Evolutionary conservation across 35 echinoderm and acorn worm genomes (phyloP).

Genomic region (Apostichopus japonicus): DNA sequence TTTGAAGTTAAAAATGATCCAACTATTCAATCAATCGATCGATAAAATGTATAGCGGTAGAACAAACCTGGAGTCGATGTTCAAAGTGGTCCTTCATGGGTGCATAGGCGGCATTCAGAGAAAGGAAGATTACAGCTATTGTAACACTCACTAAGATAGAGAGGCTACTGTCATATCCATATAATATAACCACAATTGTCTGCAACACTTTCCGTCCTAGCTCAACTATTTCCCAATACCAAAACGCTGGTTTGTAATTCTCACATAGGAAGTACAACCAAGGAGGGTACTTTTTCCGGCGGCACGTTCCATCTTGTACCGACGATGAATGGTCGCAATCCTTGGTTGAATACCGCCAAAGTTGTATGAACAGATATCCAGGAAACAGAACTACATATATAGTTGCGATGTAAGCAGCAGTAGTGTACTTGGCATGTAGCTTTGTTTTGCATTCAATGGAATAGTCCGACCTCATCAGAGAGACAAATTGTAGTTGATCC

Average conservation of each 20-base stretch:
- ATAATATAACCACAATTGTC: slow-evolving; percentile 34
- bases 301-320: not conserved
- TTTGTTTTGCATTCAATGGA: slow-evolving; percentile 16
- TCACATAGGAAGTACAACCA: slow-evolving; percentile 50
- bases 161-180: slow-evolving; percentile 9
- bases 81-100: no score
- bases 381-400: slow-evolving; percentile 54
- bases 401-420: slow-evolving; percentile 19
- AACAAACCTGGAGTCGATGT: no score
- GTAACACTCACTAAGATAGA: not conserved
- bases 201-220: slow-evolving; percentile 26
- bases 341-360: not conserved
- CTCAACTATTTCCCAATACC: slow-evolving; percentile 70
- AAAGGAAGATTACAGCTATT: no score
- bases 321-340: not conserved
- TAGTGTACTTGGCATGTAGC: not conserved
- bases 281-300: not conserved
- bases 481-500: not conserved
- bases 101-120: no score
- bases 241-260: slow-evolving; percentile 52
- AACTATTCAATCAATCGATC: no score
- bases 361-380: not conserved
- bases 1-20: no score
- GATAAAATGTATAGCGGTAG: no score
- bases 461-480: slow-evolving; percentile 43